phyloP scores from a whole-genome alignment of 2,113 vertebrate species.

The Mugil cephalus region DNA sequence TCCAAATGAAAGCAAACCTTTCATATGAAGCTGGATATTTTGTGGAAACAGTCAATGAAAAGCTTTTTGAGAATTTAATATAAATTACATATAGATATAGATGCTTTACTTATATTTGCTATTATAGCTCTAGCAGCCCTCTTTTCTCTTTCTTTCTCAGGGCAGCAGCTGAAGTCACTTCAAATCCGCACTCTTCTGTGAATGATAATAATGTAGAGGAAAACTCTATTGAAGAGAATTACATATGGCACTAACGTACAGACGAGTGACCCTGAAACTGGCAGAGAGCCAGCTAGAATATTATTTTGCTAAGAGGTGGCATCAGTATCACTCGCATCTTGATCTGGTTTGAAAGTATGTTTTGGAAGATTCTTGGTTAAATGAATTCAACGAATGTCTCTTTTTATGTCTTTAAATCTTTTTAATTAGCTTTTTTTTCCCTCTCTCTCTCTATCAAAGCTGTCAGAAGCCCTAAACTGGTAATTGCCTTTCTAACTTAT shows the following conservation, averaged over 20 bases:
- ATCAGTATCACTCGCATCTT: neutral
- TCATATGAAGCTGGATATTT: slow-evolving; percentile 9
- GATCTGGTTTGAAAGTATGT: neutral
- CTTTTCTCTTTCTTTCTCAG: neutral
- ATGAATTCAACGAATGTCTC: slow-evolving; percentile 7
- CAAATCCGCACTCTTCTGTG: neutral
- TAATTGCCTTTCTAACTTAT: slow-evolving; percentile 69
- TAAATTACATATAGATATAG: slow-evolving; percentile 8
- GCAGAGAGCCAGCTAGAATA: too few relatives aligned
- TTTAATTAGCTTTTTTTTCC: slow-evolving; percentile 1
- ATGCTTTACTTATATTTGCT: slow-evolving; percentile 20
- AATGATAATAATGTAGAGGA: neutral
- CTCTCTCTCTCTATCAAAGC: slow-evolving; percentile 29
- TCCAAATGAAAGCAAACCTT: slow-evolving; percentile 36
- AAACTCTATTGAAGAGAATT: neutral
- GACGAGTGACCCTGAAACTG: neutral
- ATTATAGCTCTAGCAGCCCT: neutral
- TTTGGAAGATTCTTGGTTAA: neutral
- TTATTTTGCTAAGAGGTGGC: too few relatives aligned
- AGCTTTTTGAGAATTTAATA: slow-evolving; percentile 19
- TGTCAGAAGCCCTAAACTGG: slow-evolving; percentile 46
- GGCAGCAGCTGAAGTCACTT: slow-evolving; percentile 6
- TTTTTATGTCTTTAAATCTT: slow-evolving; percentile 12
- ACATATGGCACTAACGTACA: neutral
- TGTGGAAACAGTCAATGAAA: slow-evolving; percentile 17